Percentiles rank a stretch among this genome's conserved stretches.
Conservation (phyloP, 2,113 vertebrate genomes). For the Athene noctua region DNA sequence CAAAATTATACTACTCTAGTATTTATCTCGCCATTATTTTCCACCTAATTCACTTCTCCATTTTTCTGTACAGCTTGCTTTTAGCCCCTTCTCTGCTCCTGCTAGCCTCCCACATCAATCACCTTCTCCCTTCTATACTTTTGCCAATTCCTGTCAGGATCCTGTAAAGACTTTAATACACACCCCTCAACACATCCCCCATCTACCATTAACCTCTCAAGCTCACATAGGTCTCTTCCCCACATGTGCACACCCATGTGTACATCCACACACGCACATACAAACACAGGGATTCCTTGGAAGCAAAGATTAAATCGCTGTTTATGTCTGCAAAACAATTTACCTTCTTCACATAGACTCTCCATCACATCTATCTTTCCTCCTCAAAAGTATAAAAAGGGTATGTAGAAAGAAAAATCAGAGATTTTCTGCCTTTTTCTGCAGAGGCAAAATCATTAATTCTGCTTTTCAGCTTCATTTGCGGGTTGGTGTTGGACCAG, state of each 20-base stretch:
- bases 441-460: neutral
- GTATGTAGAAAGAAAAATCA: neutral
- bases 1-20: neutral
- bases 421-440: neutral
- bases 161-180: neutral
- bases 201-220: neutral
- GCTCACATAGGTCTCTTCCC: neutral
- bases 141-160: neutral
- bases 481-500: neutral
- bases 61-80: neutral
- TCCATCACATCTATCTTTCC: fast-evolving
- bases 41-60: neutral
- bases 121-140: neutral
- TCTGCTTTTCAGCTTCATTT: neutral
- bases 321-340: neutral
- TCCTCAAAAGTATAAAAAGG: neutral
- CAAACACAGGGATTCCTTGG: neutral
- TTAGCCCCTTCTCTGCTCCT: neutral
- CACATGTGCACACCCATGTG: fast-evolving
- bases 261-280: fast-evolving
- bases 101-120: neutral
- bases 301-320: neutral
- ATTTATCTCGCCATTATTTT: neutral
- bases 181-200: neutral
- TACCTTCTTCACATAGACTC: neutral